phyloP scores from a whole-genome alignment of 2,888 invertebrate genomes.

The Tribolium freemani region DNA sequence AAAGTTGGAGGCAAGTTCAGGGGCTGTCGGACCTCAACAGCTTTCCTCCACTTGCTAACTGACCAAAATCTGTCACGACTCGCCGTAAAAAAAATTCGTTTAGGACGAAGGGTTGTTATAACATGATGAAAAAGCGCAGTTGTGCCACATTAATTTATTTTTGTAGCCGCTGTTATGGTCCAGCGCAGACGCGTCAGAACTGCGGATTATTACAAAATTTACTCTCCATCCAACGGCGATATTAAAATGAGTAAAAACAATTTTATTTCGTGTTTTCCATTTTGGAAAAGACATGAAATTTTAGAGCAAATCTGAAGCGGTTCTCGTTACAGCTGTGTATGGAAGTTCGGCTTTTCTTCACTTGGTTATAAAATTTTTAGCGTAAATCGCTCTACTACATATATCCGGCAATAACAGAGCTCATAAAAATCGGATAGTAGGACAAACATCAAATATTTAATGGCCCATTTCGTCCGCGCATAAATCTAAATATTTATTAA shows the following conservation, averaged over 20 bases:
- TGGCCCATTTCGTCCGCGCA: not conserved
- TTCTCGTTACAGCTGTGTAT: not conserved
- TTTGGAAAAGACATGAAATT: too few relatives aligned
- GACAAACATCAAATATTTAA: constrained; percentile 23
- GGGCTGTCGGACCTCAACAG: constrained; percentile 11
- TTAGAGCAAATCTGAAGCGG: not conserved
- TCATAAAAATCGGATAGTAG: constrained; percentile 23
- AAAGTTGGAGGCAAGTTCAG: constrained; percentile 5
- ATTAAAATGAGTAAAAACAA: not conserved
- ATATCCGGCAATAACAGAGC: constrained; percentile 5
- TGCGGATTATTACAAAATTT: not conserved
- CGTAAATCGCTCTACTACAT: not conserved
- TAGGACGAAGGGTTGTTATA: constrained; percentile 12
- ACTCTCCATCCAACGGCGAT: not conserved
- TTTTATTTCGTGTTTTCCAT: too few relatives aligned
- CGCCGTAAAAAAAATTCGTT: constrained; percentile 24
- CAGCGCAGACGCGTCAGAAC: not conserved
- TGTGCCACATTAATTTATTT: constrained; percentile 36
- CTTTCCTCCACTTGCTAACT: constrained; percentile 1
- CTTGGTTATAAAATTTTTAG: not conserved
- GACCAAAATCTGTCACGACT: constrained; percentile 30
- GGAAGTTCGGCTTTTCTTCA: not conserved
- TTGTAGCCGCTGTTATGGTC: constrained; percentile 19
- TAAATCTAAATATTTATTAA: constrained; percentile 20
- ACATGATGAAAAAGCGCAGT: constrained; percentile 22